Evolutionary conservation across 2,113 vertebrate species (phyloP), one percentile per base, ranked within the genome.

Genomic region (Cranoglanis bouderius): DNA sequence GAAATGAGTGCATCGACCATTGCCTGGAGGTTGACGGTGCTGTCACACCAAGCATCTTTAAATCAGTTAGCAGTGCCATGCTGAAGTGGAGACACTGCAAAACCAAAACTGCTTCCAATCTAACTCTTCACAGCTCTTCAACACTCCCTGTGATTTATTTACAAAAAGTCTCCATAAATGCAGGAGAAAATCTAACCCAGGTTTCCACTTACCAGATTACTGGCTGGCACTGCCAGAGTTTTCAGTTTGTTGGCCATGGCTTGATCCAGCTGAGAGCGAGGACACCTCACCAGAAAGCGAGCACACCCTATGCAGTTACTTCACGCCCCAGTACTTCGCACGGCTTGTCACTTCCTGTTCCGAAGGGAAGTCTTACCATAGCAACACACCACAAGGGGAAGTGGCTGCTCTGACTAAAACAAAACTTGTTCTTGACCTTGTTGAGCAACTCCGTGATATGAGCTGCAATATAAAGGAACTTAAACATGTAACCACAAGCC

Each of bases 311-410:
- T 59, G 59, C 89, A 88, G 87, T 86, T 89, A 85, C 89, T 87
- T 75, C 77, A 88, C 83, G 92, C 93, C 95, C 93, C 95, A 95
- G 95, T 96, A 95, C 93, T 95, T 95, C 90, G 92, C 92, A 93
- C 94, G 92, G 94, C 95, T 95, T 97, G 96, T 96, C 96, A 97
- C 96, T 97, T 98, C 97, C 97, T 96, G 97, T 95, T 95, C 94
- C 95, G 95, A 96, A 96, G 97, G 97, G 97, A 98, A 97, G 97
- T 96, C 96, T 97, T 95, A 93, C 97, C 96, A 97, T 96, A 96
- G 97, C 97, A 97, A 97, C 97, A 93, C 92, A 95, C 97, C 97
- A 95, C 97, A 98, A 97, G 95, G 96, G 96, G 96, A 97, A 97
- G 95, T 94, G 94, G 95, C 95, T 95, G 95, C 92, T 92, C 90